These are phyloP conservation scores for Oostethus manadensis DNA, from an alignment of 2,113 vertebrate species.

Conservation along the genomic window DNA sequence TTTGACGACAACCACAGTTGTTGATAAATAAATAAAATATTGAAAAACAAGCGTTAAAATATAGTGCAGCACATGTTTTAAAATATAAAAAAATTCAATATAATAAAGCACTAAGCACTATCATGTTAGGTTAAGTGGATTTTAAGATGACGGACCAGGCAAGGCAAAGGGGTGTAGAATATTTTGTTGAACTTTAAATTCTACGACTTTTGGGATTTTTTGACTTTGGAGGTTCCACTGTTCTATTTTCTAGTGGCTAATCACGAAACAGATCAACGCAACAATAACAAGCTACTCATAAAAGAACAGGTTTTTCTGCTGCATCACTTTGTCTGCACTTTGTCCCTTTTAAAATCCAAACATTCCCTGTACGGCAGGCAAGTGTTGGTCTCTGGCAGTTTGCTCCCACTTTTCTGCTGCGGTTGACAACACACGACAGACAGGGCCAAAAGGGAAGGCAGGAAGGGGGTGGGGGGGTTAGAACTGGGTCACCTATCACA, in stretches of 20 bases:
- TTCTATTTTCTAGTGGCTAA: constrained; percentile 56
- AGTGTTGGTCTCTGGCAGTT: constrained; percentile 88
- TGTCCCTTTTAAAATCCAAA: constrained; percentile 55
- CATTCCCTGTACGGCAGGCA: constrained; percentile 84
- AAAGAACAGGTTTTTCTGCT: constrained; percentile 37
- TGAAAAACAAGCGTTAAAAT: no score
- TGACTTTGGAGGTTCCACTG: no score
- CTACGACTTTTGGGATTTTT: no score
- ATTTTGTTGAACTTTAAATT: no score
- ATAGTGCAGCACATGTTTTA: no score
- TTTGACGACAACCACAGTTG: no score
- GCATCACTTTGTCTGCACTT: not conserved
- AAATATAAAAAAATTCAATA: no score
- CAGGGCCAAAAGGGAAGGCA: constrained; percentile 88
- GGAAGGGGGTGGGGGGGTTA: constrained; percentile 67
- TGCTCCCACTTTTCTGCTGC: constrained; percentile 99
- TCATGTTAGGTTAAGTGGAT: no score
- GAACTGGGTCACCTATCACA: constrained; percentile 65
- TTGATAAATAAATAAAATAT: no score
- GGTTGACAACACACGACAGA: constrained; percentile 99
- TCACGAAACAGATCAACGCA: constrained; percentile 37
- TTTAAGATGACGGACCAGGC: no score
- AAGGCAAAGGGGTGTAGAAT: no score
- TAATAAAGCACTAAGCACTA: no score
- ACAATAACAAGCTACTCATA: constrained; percentile 26